These are phyloP conservation scores for Entomyzon cyanotis DNA, from an alignment of 2,113 vertebrate species.

Conservation along the genomic window DNA sequence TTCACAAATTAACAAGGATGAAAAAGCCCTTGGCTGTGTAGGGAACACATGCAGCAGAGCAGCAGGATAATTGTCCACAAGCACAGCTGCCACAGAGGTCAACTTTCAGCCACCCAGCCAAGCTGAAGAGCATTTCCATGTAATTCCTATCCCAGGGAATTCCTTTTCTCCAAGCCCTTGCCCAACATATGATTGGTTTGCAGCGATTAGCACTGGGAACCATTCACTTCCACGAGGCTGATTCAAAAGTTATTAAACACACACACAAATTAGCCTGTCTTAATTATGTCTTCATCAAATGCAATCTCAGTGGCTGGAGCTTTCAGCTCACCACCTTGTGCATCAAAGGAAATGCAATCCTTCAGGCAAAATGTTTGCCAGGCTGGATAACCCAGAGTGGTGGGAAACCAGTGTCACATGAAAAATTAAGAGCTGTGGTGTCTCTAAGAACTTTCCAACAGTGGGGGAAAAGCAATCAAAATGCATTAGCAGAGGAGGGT, in stretches of 20 bases:
- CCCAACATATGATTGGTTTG: not conserved
- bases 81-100: not conserved
- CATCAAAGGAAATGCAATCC: not conserved
- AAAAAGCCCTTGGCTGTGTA: not conserved
- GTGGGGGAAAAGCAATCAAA: not conserved
- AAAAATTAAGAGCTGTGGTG: conserved; percentile 9
- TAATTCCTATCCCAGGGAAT: not conserved
- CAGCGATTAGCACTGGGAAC: not conserved
- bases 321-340: not conserved
- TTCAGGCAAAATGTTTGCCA: not conserved
- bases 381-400: not conserved
- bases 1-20: not conserved
- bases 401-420: conserved; percentile 15
- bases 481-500: not conserved
- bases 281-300: conserved; percentile 20
- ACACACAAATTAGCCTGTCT: not conserved
- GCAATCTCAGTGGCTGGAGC: not conserved
- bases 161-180: not conserved
- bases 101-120: not conserved
- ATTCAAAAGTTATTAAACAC: not conserved
- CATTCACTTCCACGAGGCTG: not conserved
- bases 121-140: not conserved
- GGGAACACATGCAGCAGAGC: not conserved
- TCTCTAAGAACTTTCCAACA: conserved; percentile 25
- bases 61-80: not conserved